phyloP scores from a whole-genome alignment of 2,888 invertebrate species.

The Thymelicus lineola region DNA sequence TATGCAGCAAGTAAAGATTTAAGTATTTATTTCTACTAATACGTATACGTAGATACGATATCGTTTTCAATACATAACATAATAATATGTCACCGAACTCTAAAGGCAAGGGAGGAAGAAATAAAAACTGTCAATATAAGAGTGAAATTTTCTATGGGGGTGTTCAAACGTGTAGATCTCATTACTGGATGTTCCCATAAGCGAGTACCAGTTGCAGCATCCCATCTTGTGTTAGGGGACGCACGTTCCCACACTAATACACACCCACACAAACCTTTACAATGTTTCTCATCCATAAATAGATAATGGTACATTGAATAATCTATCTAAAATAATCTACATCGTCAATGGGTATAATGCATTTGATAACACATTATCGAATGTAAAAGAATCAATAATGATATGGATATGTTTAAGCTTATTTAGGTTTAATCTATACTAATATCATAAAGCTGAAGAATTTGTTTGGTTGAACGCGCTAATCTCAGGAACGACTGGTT shows the following conservation, averaged over 20 bases:
- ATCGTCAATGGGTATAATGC: not conserved
- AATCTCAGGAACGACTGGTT: too few species aligned
- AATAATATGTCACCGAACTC: too few species aligned
- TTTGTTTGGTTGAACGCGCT: too few species aligned
- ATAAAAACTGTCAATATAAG: slow-evolving; percentile 9
- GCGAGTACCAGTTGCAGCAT: slow-evolving; percentile 21
- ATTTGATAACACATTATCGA: not conserved
- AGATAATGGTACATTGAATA: not conserved
- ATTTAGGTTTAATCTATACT: too few species aligned
- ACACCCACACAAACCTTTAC: not conserved
- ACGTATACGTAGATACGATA: too few species aligned
- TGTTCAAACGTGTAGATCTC: slow-evolving; percentile 22
- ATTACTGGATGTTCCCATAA: slow-evolving; percentile 28
- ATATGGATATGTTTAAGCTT: too few species aligned
- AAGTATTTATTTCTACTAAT: too few species aligned
- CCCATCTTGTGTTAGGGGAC: slow-evolving; percentile 31
- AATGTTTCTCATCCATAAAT: not conserved
- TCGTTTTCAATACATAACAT: too few species aligned
- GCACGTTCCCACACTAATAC: slow-evolving; percentile 26
- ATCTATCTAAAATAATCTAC: not conserved
- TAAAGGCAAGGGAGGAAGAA: not conserved
- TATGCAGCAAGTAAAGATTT: too few species aligned
- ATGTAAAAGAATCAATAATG: too few species aligned
- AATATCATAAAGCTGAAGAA: too few species aligned
- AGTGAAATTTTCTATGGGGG: slow-evolving; percentile 12